phyloP scores from a whole-genome alignment of 2,113 vertebrate genomes.

The Cairina moschata region DNA sequence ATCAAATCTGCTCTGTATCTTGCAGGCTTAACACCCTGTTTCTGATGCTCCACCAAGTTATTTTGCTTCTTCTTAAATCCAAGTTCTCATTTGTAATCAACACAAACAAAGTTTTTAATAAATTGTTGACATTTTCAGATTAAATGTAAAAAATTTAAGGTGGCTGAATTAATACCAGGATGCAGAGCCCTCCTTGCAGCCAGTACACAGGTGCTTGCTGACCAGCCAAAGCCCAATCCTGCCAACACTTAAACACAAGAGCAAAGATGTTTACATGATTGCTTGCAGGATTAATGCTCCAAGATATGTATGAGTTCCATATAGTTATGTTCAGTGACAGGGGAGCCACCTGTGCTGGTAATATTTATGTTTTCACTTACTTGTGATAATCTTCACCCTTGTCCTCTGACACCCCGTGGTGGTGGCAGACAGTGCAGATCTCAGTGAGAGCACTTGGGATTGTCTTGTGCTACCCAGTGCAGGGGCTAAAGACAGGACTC shows the following conservation, averaged over 20 bases:
- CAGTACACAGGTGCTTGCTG: not conserved
- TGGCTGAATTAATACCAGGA: not conserved
- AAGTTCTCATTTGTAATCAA: not conserved
- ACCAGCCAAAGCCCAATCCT: not conserved
- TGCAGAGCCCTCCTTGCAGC: not conserved
- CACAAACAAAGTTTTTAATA: not conserved
- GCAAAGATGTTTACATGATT: rapidly evolving
- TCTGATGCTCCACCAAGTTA: not conserved
- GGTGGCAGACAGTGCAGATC: not conserved
- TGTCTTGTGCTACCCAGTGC: not conserved
- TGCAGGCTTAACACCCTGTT: not conserved
- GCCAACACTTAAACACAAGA: not conserved
- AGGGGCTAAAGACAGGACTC: not conserved
- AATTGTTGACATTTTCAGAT: not conserved
- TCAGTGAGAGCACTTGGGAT: not conserved
- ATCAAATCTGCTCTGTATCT: not conserved
- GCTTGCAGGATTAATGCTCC: not conserved
- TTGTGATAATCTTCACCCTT: not conserved
- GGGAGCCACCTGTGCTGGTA: not conserved
- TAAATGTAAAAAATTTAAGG: not conserved
- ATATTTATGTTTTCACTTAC: not conserved
- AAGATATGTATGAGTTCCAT: not conserved
- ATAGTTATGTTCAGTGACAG: rapidly evolving
- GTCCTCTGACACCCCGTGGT: not conserved
- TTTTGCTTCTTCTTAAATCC: not conserved